phyloP scores from a whole-genome alignment of 1,140 invertebrate genomes.

The Eumaeus atala region DNA sequence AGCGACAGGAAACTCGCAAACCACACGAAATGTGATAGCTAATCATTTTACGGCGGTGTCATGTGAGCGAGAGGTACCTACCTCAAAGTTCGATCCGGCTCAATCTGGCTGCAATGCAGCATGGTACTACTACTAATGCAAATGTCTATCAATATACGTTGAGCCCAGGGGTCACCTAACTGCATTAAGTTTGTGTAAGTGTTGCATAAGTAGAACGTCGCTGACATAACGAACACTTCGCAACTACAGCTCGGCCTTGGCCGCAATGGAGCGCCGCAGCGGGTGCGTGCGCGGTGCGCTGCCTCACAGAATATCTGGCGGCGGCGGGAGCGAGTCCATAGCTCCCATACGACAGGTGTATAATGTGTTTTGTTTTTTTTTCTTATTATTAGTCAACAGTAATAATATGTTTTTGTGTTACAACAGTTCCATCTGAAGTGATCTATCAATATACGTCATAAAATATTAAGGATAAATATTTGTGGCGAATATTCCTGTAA shows the following conservation, averaged over 20 bases:
- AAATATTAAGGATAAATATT: too few species aligned
- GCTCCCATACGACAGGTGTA: slow-evolving; percentile 9
- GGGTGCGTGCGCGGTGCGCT: slow-evolving; percentile 26
- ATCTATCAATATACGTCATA: too few species aligned
- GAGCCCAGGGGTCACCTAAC: slow-evolving; percentile 47
- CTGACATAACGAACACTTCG: slow-evolving; percentile 71
- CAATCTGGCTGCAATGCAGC: slow-evolving; percentile 92
- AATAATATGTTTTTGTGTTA: too few species aligned
- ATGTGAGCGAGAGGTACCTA: too few species aligned
- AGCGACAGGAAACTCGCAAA: too few species aligned
- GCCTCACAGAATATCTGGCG: slow-evolving; percentile 25
- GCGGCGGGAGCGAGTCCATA: slow-evolving; percentile 4
- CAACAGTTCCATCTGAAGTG: too few species aligned
- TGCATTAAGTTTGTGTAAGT: slow-evolving; percentile 53
- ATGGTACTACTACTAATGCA: neutral
- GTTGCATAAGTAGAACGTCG: slow-evolving; percentile 69
- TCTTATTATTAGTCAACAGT: neutral
- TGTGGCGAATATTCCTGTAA: too few species aligned
- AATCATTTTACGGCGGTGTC: too few species aligned
- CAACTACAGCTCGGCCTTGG: slow-evolving; percentile 59
- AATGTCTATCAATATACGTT: slow-evolving; percentile 13
- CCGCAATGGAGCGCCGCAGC: slow-evolving; percentile 41
- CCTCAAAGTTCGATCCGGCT: too few species aligned
- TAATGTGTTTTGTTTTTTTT: neutral
- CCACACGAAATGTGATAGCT: too few species aligned